phyloP scores from a whole-genome alignment of 2,888 invertebrate genomes.

The Noctua janthe region DNA sequence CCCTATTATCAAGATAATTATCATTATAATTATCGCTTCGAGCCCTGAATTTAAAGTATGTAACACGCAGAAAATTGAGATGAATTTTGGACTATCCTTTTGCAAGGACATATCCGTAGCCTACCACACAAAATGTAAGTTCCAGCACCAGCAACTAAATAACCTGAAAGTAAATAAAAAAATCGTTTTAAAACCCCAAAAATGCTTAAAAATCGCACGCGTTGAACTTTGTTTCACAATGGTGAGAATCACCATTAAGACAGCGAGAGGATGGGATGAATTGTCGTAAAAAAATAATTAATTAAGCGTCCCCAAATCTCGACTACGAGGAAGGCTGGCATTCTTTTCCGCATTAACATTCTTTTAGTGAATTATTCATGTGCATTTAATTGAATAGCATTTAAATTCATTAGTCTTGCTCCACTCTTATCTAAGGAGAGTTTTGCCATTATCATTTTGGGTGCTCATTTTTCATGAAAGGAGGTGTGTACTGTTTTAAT shows the following conservation, averaged over 20 bases:
- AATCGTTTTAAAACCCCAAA: not conserved
- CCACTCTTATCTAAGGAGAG: conserved; percentile 68
- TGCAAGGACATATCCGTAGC: not conserved
- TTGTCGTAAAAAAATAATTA: conserved; percentile 79
- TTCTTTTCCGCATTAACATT: conserved; percentile 86
- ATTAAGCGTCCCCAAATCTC: conserved; percentile 81
- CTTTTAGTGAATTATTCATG: conserved; percentile 87
- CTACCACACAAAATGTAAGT: not conserved
- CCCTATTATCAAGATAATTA: too few species aligned
- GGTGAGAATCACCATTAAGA: conserved; percentile 58
- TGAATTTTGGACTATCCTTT: not conserved
- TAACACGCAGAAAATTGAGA: not conserved
- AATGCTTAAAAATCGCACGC: conserved; percentile 27
- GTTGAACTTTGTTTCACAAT: conserved; percentile 56
- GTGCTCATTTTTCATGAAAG: conserved; percentile 65
- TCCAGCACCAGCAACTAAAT: not conserved
- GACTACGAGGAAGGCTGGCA: conserved; percentile 77
- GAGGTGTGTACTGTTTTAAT: conserved; percentile 49
- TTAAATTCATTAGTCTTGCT: conserved; percentile 85
- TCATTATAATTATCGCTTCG: too few species aligned
- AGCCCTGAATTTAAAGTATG: too few species aligned
- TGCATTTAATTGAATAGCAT: conserved; percentile 88
- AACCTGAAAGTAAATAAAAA: conserved; percentile 8
- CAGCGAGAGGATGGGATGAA: conserved; percentile 58
- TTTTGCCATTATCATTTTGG: conserved; percentile 67